Percentiles rank a stretch among this genome's conserved stretches.
These are phyloP conservation scores for Larimichthys crocea DNA, from an alignment of 2,113 vertebrate species.

Conservation along the genomic window DNA sequence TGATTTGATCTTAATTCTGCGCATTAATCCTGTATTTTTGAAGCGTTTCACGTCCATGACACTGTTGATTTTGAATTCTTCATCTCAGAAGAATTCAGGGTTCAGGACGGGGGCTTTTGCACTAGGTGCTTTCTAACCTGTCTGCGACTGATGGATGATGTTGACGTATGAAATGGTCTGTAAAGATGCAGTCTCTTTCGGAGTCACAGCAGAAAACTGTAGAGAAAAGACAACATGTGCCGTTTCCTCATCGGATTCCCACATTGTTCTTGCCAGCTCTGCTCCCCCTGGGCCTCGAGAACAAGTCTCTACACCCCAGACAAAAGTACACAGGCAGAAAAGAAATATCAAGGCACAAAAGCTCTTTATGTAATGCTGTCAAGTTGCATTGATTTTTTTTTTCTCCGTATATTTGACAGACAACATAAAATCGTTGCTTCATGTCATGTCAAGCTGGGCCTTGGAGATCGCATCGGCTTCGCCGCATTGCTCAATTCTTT, in stretches of 20 bases:
- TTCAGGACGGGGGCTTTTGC: slow-evolving; percentile 47
- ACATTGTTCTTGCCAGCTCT: slow-evolving; percentile 77
- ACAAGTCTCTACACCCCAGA: slow-evolving; percentile 68
- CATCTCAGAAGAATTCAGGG: slow-evolving; percentile 38
- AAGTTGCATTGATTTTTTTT: slow-evolving; percentile 76
- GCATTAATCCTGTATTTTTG: slow-evolving; percentile 43
- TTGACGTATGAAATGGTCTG: slow-evolving; percentile 85
- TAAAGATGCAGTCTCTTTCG: slow-evolving; percentile 81
- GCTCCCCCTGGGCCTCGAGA: slow-evolving; percentile 68
- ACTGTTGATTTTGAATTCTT: slow-evolving; percentile 47
- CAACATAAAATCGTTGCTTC: slow-evolving; percentile 77
- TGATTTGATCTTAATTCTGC: slow-evolving; percentile 31
- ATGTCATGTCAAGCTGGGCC: slow-evolving; percentile 71
- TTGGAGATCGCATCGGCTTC: slow-evolving; percentile 51
- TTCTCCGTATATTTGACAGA: slow-evolving; percentile 74
- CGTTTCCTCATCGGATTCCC: slow-evolving; percentile 79
- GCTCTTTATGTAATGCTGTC: slow-evolving; percentile 80
- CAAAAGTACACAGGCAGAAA: slow-evolving; percentile 75
- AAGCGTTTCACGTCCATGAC: slow-evolving; percentile 23
- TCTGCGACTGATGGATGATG: slow-evolving; percentile 83
- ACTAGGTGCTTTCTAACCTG: slow-evolving; percentile 67
- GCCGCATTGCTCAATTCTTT: slow-evolving; percentile 47
- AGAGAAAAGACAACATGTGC: slow-evolving; percentile 75
- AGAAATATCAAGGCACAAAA: slow-evolving; percentile 76
- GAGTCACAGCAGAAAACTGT: slow-evolving; percentile 69